Evolutionary conservation across 2,113 vertebrate species (phyloP).

Genomic region (Megaceryle maxima): DNA sequence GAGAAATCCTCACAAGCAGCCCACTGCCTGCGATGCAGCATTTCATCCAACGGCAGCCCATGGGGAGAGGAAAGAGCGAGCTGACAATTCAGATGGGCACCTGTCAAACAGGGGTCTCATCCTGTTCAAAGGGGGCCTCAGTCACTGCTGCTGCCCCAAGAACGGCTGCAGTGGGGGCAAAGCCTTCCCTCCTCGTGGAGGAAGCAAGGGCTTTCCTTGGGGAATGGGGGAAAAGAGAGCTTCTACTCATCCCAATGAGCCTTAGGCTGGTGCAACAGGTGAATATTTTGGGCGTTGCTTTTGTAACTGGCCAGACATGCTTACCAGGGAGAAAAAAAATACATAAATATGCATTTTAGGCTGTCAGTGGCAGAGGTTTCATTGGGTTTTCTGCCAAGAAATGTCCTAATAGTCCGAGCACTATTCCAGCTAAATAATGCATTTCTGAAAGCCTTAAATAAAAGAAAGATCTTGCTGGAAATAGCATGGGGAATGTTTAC

Average conservation of each 20-base stretch:
- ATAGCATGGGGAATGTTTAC: not conserved
- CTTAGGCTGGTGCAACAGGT: not conserved
- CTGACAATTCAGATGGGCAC: not conserved
- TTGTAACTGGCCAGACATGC: not conserved
- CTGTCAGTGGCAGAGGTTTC: not conserved
- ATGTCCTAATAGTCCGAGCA: not conserved
- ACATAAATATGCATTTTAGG: not conserved
- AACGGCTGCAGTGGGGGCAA: not conserved
- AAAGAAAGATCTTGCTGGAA: not conserved
- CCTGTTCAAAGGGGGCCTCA: not conserved
- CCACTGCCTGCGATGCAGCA: not conserved
- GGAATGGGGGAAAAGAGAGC: not conserved
- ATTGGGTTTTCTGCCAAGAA: not conserved
- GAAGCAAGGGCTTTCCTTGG: accelerated
- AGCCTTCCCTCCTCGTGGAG: not conserved
- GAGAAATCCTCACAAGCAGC: not conserved
- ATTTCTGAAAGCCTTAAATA: not conserved
- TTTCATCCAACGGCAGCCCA: not conserved
- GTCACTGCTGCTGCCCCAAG: not conserved
- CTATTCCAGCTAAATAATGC: not conserved
- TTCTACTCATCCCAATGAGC: not conserved
- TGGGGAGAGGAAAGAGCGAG: not conserved
- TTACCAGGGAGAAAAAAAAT: not conserved
- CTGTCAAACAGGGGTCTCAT: not conserved
- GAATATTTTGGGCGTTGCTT: not conserved